Evolutionary conservation across 2,888 invertebrate genomes (phyloP), one percentile per base, ranked within the genome.

Genomic region (Steinernema scapterisci): DNA sequence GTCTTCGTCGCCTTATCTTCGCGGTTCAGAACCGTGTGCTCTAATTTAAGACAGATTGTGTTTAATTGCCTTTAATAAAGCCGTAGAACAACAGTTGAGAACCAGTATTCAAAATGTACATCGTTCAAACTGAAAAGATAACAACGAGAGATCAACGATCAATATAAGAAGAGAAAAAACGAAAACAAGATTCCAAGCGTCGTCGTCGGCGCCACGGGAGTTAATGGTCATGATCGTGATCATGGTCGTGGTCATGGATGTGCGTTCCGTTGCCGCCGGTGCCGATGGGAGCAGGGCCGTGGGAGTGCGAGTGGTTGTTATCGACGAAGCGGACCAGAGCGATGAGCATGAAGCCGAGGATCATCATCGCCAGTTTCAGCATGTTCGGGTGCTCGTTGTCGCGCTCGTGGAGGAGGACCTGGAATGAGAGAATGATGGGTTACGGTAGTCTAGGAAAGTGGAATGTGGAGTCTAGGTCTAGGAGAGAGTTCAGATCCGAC

Each of bases 401-500:
- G 31, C 87, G 81, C 73, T 87, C 87, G 80, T 87, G 87, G 9
- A 87, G 80, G 5, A 87, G 80, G 25, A 87, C 85, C 90, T 96
- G 95, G 88, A 95, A 95, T 90, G 2, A 5, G 13, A 70, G 48
- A 44, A 5, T 73, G n/a, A 23, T 54, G 95, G 95, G 25, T 95
- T 94, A 16, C 3, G 1, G 9, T n/a, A 38, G 16, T 23, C n/a
- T n/a, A n/a, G n/a, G 1, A 3, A n/a, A 52, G 19, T 9, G n/a
- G 7, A 7, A 7, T 13, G 19, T 19, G 54, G n/a, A 52, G 23
- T 19, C 23, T 9, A 9, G n/a, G n/a, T 52, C n/a, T n/a, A n/a
- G 19, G 54, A 7, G 11, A 52, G 23, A 52, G n/a, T 52, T 7
- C 54, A 21, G 23, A 21, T n/a, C 54, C 7, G 9, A n/a, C n/a